These are phyloP conservation scores for Lepus townsendii DNA, from an alignment of 2,797 vertebrate genomes.

Conservation along the genomic window DNA sequence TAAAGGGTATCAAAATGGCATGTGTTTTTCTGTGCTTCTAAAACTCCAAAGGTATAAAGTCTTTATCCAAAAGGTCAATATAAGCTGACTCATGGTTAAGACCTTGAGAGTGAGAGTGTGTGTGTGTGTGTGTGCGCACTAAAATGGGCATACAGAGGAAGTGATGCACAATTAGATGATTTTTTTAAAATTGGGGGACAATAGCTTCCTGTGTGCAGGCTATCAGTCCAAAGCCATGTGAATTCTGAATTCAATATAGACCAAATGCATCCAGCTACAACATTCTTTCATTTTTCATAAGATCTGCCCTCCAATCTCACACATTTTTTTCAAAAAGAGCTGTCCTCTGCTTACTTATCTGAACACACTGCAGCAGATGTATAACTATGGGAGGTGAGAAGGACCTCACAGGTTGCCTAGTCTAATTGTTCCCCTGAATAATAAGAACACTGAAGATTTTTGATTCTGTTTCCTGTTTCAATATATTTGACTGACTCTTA, in stretches of 20 bases:
- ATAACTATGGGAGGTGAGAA: not conserved
- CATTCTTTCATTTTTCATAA: constrained; percentile 20
- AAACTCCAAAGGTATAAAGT: constrained; percentile 69
- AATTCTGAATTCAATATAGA: constrained; percentile 43
- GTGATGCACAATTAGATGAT: not conserved
- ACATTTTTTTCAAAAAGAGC: not conserved
- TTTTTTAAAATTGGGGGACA: constrained; percentile 15
- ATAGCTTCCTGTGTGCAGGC: not conserved
- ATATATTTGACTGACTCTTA: not conserved
- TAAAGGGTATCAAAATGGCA: constrained; percentile 78
- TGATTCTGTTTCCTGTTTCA: constrained; percentile 24
- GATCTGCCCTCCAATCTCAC: not conserved
- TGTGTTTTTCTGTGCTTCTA: constrained; percentile 81
- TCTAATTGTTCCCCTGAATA: not conserved
- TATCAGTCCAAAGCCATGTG: not conserved
- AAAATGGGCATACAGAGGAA: not conserved
- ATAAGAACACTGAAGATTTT: not conserved
- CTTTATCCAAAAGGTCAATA: constrained; percentile 62
- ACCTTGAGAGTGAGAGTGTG: not conserved
- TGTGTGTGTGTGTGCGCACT: not conserved
- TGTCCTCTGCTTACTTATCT: constrained; percentile 12
- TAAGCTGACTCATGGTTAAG: constrained; percentile 61
- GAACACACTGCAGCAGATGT: not conserved
- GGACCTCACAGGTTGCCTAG: not conserved
- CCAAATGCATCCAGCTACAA: not conserved